A percentile compares a stretch with the other conserved stretches of the same genome.
Conservation (phyloP, 2,113 vertebrate genomes). For the Megaceryle torquata region DNA sequence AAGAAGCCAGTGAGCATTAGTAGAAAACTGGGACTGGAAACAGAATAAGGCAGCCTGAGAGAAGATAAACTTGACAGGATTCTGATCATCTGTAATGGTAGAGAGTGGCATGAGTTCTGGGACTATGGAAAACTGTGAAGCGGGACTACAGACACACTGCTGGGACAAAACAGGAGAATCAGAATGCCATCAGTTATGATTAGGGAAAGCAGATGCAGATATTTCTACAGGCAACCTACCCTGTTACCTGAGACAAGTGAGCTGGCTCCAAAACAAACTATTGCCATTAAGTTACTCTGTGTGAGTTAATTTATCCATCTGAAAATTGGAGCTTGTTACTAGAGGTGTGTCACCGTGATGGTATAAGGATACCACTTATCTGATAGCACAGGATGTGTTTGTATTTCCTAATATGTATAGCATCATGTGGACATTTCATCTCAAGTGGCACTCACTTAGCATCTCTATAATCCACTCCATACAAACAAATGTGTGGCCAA, state of each 20-base stretch:
- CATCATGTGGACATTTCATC: not conserved
- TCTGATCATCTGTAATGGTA: not conserved
- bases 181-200: not conserved
- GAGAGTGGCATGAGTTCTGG: not conserved
- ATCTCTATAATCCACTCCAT: not conserved
- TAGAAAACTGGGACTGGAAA: not conserved
- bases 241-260: not conserved
- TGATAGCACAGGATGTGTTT: not conserved
- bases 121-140: not conserved
- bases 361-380: not conserved
- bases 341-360: not conserved
- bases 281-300: not conserved
- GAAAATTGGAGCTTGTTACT: slow-evolving; percentile 12
- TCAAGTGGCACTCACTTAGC: not conserved
- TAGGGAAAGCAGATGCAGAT: not conserved
- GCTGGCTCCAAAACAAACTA: not conserved
- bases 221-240: not conserved
- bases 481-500: not conserved
- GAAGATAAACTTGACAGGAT: not conserved
- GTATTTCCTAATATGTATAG: not conserved
- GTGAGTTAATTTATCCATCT: not conserved
- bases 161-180: not conserved
- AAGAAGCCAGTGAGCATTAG: not conserved
- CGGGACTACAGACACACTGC: not conserved
- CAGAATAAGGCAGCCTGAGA: not conserved